Evolutionary conservation across 2,888 invertebrate genomes (phyloP), one percentile per base, ranked within the genome.

Genomic region (Drosophila paucipuncta): DNA sequence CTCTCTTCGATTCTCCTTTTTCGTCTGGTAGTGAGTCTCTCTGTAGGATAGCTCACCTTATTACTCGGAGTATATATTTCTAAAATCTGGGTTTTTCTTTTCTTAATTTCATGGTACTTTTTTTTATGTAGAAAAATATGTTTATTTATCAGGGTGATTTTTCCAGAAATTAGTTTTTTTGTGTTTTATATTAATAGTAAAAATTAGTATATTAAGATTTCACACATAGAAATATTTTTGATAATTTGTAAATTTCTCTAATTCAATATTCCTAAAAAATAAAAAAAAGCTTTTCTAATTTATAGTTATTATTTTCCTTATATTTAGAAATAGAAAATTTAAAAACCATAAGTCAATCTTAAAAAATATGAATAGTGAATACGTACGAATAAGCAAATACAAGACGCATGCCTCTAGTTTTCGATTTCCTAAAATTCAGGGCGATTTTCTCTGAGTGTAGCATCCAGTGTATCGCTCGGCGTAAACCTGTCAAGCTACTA

Each of bases 401-500:
- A 47, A 25, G 13, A 47, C 22, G 22, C 22, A 22, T 13, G 47
- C 13, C 10, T 47, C 4, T 16, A 16, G 22, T 16, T 47, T 25
- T 25, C 7, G 4, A 25, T 47, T 25, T 47, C 16, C 4, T 22
- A 47, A 47, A 47, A 16, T 47, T 7, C 5, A 25, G 25, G 13
- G 9, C 16, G 16, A 16, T 25, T 47, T 16, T 47, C 16, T 22
- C 9, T 25, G 47, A 43, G 22, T 47, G 47, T 47, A 25, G 2
- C 9, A 47, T 25, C 25, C 16, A 25, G 25, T 25, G 37, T 28
- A 18, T 61, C 57, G 69, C 78, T 62, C 58, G 53, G 62, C 60
- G 43, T 41, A 79, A 85, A 85, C 91, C 85, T 82, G 92, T 89
- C 90, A 79, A 86, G 87, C 92, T 63, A 76, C 92, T 91, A 91